phyloP scores from a whole-genome alignment of 2,113 vertebrate species.

The Myxocyprinus asiaticus region DNA sequence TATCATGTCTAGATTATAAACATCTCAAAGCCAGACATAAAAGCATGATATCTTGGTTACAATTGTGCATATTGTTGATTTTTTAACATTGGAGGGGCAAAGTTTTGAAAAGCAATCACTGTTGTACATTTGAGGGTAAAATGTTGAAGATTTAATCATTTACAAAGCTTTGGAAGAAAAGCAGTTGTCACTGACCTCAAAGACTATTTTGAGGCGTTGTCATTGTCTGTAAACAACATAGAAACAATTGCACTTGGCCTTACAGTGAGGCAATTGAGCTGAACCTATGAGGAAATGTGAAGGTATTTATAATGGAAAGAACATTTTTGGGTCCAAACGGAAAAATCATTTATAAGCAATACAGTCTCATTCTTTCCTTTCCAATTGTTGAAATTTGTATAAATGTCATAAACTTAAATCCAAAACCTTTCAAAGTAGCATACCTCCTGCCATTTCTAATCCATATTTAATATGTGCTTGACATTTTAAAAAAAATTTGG shows the following conservation, averaged over 20 bases:
- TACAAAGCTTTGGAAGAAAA: no score
- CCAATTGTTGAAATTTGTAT: neutral
- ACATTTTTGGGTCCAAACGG: neutral
- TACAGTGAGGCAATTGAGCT: no score
- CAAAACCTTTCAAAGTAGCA: neutral
- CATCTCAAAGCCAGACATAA: constrained; percentile 6
- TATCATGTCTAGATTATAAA: constrained; percentile 29
- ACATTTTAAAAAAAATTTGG: neutral
- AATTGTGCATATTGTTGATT: neutral
- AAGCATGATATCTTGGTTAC: neutral
- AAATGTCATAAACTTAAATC: neutral
- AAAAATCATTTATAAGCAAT: neutral
- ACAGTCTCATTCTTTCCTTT: neutral
- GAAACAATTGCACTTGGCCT: no score
- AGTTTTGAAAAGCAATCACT: no score
- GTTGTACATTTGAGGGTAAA: no score
- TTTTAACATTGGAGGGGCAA: neutral
- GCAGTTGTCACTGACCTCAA: no score
- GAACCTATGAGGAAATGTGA: no score
- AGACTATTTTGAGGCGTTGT: no score
- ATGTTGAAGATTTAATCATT: no score
- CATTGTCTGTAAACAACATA: no score
- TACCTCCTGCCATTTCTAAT: neutral
- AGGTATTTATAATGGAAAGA: no score
- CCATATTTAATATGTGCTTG: neutral